Evolutionary conservation across 2,113 vertebrate genomes (phyloP), one percentile per base, ranked within the genome.

Genomic region (Myrmecophaga tridactyla): DNA sequence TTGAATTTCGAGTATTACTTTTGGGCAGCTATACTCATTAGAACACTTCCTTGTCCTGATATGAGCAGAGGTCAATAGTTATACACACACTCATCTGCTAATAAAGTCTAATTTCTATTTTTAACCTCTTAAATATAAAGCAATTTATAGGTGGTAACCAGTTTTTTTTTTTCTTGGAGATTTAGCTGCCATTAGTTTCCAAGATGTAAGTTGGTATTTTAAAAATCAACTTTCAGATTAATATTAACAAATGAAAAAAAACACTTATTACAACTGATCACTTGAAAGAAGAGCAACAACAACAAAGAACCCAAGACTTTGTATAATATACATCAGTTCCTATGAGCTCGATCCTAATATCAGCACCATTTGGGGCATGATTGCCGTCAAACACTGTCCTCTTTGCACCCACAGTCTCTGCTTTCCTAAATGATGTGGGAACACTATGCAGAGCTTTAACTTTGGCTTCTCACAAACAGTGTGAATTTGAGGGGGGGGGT

Each of bases 381-480:
- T 10, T 93, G 84, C 88, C 73, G 34, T 84, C 67, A 65, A 7
- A 34, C 62, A 11, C 46, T 53, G 7, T 92, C 1, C 25, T 48
- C 91, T 89, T 29, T 34, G 0, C 65, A 51, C 69, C 25, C 13
- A 1, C 36, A 83, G 4, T 20, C 46, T 80, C 1, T n/a, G 92
- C 39, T 73, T 97, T 97, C 82, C 31, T 95, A 7, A 17, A 63
- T 87, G 72, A 41, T 65, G 90, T 73, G 2, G 4, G 9, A 58
- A 75, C 87, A 36, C 41, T 93, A 6, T 76, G 69, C 83, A 92
- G 20, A 3, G 0, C 72, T 67, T 67, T 88, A 29, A 70, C 31
- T 60, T 78, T 56, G 18, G 6, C 76, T 60, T 96, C 92, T 96
- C 77, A 85, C 56, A 80, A 96, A 58, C 77, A 89, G 82, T 96